A percentile compares a stretch with the other conserved stretches of the same genome.
phyloP scores from a whole-genome alignment of 1,140 invertebrate genomes.

The Drosophila cardini region DNA sequence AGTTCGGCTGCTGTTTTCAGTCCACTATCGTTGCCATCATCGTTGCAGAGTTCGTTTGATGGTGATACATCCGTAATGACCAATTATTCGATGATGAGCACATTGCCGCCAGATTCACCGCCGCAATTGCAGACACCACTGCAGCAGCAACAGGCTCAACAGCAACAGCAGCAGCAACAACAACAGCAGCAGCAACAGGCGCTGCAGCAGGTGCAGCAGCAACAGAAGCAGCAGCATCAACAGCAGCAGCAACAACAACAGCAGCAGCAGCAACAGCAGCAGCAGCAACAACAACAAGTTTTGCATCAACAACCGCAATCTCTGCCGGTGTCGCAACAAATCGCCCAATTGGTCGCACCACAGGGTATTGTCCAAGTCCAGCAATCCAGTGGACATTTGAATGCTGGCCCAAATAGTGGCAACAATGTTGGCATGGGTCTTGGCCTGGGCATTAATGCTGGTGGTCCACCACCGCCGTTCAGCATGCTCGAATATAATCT shows the following conservation, averaged over 20 bases:
- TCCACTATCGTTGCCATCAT: conserved; percentile 88
- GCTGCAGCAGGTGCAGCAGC: conserved; percentile 34
- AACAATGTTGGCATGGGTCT: conserved; percentile 43
- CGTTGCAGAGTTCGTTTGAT: conserved; percentile 92
- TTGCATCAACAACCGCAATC: conserved; percentile 44
- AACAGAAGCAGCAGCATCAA: conserved; percentile 43
- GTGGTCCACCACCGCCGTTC: conserved; percentile 62
- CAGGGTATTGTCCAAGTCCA: conserved; percentile 62
- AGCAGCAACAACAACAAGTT: conserved; percentile 46
- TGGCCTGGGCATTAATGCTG: conserved; percentile 42
- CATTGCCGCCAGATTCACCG: conserved; percentile 84
- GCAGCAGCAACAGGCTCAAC: conserved; percentile 43
- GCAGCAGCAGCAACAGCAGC: conserved; percentile 51
- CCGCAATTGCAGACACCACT: conserved; percentile 52
- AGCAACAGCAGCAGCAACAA: conserved; percentile 50
- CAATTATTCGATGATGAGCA: conserved; percentile 85
- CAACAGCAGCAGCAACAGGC: conserved; percentile 83
- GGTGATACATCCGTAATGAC: conserved; percentile 85
- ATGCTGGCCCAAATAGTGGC: conserved; percentile 49
- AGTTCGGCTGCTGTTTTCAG: conserved; percentile 84
- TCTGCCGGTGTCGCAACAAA: conserved; percentile 45
- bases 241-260: conserved; percentile 38
- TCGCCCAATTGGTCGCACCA: conserved; percentile 56
- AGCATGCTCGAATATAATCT: conserved; percentile 94
- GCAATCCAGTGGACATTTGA: conserved; percentile 57